A percentile compares a stretch with the other conserved stretches of the same genome.
Evolutionary conservation across 2,888 invertebrate genomes (phyloP).

Genomic region (Girardia tigrina): DNA sequence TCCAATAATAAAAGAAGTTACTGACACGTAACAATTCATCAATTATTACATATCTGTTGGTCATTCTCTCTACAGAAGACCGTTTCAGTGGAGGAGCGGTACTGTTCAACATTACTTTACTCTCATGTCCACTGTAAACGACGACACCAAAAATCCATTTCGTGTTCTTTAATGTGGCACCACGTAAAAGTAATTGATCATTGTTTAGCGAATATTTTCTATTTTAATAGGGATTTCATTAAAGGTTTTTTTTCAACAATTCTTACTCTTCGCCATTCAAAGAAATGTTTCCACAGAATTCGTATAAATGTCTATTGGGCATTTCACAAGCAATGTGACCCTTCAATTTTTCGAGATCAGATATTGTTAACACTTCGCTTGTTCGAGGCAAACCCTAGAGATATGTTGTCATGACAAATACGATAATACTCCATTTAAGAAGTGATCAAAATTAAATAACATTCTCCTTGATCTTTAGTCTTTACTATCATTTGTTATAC

Average conservation of each 20-base stretch:
- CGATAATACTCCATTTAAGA: no score
- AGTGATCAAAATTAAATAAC: no score
- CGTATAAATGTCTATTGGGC: slow-evolving; percentile 85
- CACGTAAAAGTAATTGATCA: slow-evolving; percentile 72
- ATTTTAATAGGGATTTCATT: no score
- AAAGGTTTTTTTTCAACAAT: neutral
- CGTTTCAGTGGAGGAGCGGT: slow-evolving; percentile 71
- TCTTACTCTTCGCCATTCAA: neutral
- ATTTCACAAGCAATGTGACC: slow-evolving; percentile 83
- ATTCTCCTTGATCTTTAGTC: no score
- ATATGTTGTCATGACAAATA: no score
- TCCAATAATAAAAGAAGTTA: no score
- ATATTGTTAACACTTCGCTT: slow-evolving; percentile 57
- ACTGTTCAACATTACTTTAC: slow-evolving; percentile 89
- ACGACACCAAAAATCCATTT: slow-evolving; percentile 74
- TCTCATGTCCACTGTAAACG: slow-evolving; percentile 93
- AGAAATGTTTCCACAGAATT: slow-evolving; percentile 74
- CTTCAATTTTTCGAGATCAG: slow-evolving; percentile 60
- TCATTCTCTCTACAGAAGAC: slow-evolving; percentile 67
- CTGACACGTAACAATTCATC: no score
- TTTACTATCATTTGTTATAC: no score
- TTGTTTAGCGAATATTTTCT: neutral
- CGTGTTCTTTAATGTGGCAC: slow-evolving; percentile 87
- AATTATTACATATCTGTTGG: slow-evolving; percentile 45
- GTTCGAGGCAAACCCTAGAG: neutral